Percentiles rank a stretch among this genome's conserved stretches.
Conservation (phyloP, 2,797 vertebrate species). For the Nannoperca obscura region DNA sequence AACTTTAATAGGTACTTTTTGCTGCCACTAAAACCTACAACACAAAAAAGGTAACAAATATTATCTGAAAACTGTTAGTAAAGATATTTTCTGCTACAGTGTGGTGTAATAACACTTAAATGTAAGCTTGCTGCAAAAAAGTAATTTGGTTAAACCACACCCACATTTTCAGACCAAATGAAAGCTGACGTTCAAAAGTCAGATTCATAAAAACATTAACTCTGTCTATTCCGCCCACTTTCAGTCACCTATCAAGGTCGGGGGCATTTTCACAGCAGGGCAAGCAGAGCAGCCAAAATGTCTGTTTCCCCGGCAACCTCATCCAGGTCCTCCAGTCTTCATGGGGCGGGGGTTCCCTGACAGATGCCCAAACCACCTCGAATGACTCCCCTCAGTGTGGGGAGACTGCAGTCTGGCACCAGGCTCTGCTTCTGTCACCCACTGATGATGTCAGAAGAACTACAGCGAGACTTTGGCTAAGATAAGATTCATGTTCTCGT, state of each 20-base stretch:
- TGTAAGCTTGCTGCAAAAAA: background rate
- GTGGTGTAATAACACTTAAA: background rate
- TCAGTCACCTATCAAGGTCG: constrained; percentile 31
- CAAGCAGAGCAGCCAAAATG: constrained; percentile 15
- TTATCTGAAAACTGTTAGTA: background rate
- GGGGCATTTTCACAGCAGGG: constrained; percentile 47
- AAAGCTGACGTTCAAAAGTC: background rate
- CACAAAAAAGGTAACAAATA: background rate
- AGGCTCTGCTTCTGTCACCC: constrained; percentile 33
- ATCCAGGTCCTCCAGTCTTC: constrained; percentile 19
- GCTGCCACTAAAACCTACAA: background rate
- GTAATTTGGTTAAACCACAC: background rate
- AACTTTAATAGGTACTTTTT: background rate
- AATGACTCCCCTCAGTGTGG: constrained; percentile 19
- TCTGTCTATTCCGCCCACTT: background rate
- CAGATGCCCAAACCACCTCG: constrained; percentile 48
- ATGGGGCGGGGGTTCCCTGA: background rate
- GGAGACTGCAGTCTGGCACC: constrained; percentile 28
- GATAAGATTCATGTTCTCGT: constrained; percentile 56
- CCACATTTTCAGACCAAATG: background rate
- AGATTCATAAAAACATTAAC: background rate
- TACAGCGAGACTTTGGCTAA: constrained; percentile 41
- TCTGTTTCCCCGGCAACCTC: constrained; percentile 34
- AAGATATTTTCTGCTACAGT: background rate
- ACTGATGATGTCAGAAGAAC: constrained; percentile 27